phyloP scores from a whole-genome alignment of 2,888 invertebrate species.

The Cynaeus angustus region DNA sequence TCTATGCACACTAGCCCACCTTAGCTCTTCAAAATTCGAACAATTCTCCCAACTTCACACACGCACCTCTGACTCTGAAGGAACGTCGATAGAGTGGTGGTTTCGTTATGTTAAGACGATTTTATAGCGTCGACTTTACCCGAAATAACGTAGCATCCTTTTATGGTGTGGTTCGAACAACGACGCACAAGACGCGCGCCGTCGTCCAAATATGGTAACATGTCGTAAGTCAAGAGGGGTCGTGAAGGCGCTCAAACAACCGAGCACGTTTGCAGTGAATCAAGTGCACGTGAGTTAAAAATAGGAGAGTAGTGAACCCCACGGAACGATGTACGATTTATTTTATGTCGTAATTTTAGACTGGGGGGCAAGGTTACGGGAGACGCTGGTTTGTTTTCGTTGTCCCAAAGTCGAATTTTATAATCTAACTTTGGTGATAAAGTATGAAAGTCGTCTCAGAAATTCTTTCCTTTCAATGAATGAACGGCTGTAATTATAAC shows the following conservation, averaged over 20 bases:
- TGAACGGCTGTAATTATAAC: slow-evolving; percentile 22
- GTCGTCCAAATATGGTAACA: slow-evolving; percentile 68
- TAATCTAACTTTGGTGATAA: neutral
- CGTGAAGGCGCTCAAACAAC: slow-evolving; percentile 7
- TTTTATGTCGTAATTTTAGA: slow-evolving; percentile 9
- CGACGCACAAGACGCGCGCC: slow-evolving; percentile 67
- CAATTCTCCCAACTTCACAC: neutral
- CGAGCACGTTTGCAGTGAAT: slow-evolving; percentile 15
- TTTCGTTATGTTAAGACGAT: slow-evolving; percentile 41
- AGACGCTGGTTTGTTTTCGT: neutral
- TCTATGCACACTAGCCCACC: neutral
- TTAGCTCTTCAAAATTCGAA: neutral
- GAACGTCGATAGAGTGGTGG: slow-evolving; percentile 23
- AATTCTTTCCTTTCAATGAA: slow-evolving; percentile 11
- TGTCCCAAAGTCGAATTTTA: neutral
- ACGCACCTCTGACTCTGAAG: slow-evolving; percentile 4
- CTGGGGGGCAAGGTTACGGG: slow-evolving; percentile 8
- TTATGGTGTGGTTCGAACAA: slow-evolving; percentile 66
- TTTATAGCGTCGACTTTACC: slow-evolving; percentile 59
- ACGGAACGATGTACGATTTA: neutral
- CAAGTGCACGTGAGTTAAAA: slow-evolving; percentile 34
- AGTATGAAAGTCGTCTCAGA: too few species aligned
- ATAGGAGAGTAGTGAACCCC: slow-evolving; percentile 41
- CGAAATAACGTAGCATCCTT: slow-evolving; percentile 68
- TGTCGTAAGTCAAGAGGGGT: slow-evolving; percentile 32